Evolutionary conservation across 2,888 invertebrate species (phyloP), one percentile per base, ranked within the genome.

Genomic region (Orthonevra nobilis): DNA sequence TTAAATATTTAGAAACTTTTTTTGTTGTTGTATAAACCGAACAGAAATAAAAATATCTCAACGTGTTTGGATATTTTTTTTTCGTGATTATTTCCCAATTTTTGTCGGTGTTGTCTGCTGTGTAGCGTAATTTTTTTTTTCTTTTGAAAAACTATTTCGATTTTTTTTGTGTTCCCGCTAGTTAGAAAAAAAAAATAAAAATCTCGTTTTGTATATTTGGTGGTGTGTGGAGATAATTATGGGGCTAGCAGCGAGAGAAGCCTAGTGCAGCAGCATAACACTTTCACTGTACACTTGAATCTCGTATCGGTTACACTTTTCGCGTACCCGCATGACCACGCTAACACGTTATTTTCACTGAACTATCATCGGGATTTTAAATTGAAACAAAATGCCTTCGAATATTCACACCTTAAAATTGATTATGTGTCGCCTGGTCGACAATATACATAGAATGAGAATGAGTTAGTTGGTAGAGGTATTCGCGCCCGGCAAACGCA

Each of bases 381-480:
- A 70, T 60, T 50, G 9, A 23, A 23, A 23, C n/a, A 26, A 66
- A 79, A 54, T 44, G 64, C 58, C 64, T 64, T 28, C 19, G 40
- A 79, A 42, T 66, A 68, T 73, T 73, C 66, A 73, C 79, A 79
- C 79, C 79, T 79, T 73, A 61, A 73, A 73, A 56, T 73, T 79
- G 73, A 79, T 79, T 68, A 58, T 66, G 52, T 79, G 73, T 54
- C 26, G 5, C n/a, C 10, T 10, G n/a, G 28, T 44, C 38, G 64
- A 40, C 36, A 64, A 26, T 28, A 58, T 32, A n/a, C n/a, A n/a
- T n/a, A n/a, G n/a, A n/a, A n/a, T n/a, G n/a, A n/a, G n/a, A n/a
- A n/a, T n/a, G n/a, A n/a, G n/a, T n/a, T n/a, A n/a, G n/a, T n/a
- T n/a, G n/a, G n/a, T n/a, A n/a, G n/a, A n/a, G n/a, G n/a, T n/a